Evolutionary conservation across 2,888 invertebrate species (phyloP), one percentile per base, ranked within the genome.

Genomic region (Drosophila eohydei): DNA sequence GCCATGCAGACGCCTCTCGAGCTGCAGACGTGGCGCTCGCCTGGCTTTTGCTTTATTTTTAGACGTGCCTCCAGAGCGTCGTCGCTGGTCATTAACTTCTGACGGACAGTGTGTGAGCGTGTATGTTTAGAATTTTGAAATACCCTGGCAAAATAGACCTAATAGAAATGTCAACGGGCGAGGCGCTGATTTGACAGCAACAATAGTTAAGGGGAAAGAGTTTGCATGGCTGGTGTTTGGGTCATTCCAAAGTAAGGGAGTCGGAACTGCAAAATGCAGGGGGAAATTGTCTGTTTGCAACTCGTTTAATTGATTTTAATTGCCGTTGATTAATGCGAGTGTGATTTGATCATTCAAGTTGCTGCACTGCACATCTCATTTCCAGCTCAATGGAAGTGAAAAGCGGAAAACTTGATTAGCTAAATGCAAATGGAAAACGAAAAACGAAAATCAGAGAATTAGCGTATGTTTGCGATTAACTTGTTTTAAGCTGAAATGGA

Each of bases 121-220:
- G n/a, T 38, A 52, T 43, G 73, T 68, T 80, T 83, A 73, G 84
- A 82, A 84, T 86, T 80, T 74, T 60, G 80, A 84, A 86, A 83
- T 82, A 68, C 68, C 21, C 57, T 43, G 51, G 59, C 46, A 69
- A 78, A 12, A 77, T 76, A 84, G 83, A 91, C 91, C 87, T 91
- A 90, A 89, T 87, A 79, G 83, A 89, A 83, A 88, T 89, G 90
- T 91, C 90, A 88, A 86, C 71, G 59, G 66, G 75, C 61, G 68
- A 74, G 79, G 70, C 86, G 65, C 74, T 75, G 77, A 85, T 88
- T 89, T 85, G 81, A 78, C 83, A 87, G 81, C 38, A 34, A 30
- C 43, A 57, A 56, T 46, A 34, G 51, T 34, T 7, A 4, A 11
- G 8, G 51, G 9, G n/a, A 36, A n/a, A 28, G 14, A 52, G 34